Evolutionary conservation across 2,797 vertebrate species (phyloP), one percentile per base, ranked within the genome.

Genomic region (Gobionotothen gibberifrons): DNA sequence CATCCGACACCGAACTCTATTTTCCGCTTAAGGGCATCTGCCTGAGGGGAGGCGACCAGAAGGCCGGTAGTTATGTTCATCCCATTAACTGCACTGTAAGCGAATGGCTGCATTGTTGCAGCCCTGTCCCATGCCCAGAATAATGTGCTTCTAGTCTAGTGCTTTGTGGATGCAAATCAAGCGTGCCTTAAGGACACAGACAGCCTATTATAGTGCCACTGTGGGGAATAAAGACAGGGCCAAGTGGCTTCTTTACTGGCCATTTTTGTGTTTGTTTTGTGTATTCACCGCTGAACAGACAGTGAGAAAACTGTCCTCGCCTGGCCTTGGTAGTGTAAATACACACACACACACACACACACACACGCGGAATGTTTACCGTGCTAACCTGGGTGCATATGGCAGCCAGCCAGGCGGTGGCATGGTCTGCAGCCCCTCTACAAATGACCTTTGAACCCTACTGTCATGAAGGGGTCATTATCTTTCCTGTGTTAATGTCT

Each of bases 121-220:
- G 81, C 68, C 55, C 72, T 26, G 77, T 87, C 82, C 82, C 36
- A 40, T 55, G 72, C 72, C 63, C n/a, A 22, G 69, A 82, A 82
- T 87, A 83, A 85, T 79, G 82, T 44, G 83, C 87, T 83, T 57
- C 57, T 17, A 57, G 68, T 82, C 75, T 47, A 9, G 12, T 40
- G 72, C 83, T 89, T 84, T 90, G 83, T 69, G 67, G 85, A 90
- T 82, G 86, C 85, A 90, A 90, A 89, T 86, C 78, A 78, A 85
- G 84, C 52, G n/a, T 58, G 80, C 81, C 86, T 83, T 67, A n/a
- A 87, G 88, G 89, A 83, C 84, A 86, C 86, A 90, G 85, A 83
- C 82, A 6, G 80, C 74, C 87, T 61, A 81, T 90, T 91, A 90
- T 85, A 68, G 85, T 14, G 85, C 49, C 74, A 77, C 83, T 69